phyloP scores from a whole-genome alignment of 1,140 invertebrate genomes.

The Ruditapes philippinarum region DNA sequence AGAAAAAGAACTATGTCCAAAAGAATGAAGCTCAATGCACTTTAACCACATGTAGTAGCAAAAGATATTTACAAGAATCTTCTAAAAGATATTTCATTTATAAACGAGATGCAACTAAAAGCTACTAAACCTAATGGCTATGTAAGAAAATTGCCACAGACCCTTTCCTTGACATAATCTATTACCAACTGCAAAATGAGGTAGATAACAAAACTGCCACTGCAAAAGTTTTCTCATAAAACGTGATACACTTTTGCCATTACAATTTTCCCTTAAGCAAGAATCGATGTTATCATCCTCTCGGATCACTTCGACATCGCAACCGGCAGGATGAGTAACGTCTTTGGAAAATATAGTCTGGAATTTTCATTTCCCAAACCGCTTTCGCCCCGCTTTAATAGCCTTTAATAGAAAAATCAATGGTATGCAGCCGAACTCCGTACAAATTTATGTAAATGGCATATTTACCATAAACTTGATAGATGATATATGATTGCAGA shows the following conservation, averaged over 20 bases:
- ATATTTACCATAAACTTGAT: constrained; percentile 54
- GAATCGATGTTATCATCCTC: not conserved
- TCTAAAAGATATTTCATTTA: too few relatives aligned
- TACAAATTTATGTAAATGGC: constrained; percentile 59
- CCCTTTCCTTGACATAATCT: too few relatives aligned
- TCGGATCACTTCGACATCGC: not conserved
- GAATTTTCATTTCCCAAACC: constrained; percentile 47
- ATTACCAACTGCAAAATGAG: too few relatives aligned
- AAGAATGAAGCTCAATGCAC: too few relatives aligned
- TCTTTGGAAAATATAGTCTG: constrained; percentile 14
- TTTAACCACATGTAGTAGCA: too few relatives aligned
- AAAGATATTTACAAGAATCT: too few relatives aligned
- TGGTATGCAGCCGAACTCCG: constrained; percentile 17
- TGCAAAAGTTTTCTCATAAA: not conserved
- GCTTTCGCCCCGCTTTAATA: constrained; percentile 42
- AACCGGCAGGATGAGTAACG: constrained; percentile 7
- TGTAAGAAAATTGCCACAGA: too few relatives aligned
- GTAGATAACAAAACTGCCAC: not conserved
- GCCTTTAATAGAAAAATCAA: constrained; percentile 59
- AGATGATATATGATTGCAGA: constrained; percentile 42
- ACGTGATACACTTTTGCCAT: too few relatives aligned
- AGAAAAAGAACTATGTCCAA: too few relatives aligned
- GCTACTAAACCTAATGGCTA: too few relatives aligned
- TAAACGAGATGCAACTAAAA: too few relatives aligned
- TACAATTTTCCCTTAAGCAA: not conserved